Base-by-base conservation (phyloP, 2,113 vertebrate species). In the Mohoua ochrocephala region DNA sequence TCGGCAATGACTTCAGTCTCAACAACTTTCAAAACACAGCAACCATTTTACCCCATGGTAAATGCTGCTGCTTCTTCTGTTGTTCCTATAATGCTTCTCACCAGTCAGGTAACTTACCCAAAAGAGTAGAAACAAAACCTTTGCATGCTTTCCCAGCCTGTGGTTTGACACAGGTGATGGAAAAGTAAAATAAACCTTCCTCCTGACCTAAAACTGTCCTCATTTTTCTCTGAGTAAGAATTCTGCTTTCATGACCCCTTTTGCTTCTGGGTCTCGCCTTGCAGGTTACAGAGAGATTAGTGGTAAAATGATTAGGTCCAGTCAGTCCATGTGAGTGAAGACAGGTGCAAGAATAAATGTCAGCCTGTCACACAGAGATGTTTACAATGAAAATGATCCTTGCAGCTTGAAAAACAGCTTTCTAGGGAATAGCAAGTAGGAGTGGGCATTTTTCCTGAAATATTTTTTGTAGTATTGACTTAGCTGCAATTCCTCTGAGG, bases 271-370 rank as follows among this genome's bases (percentile, higher is more conserved):
- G 64, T 92, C 70, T 92, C 31, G 3, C 47, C n/a, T 94, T 7
- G 6, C 83, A 91, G 52, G 78, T 93, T 84, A 31, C 39, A 56
- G 54, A 54, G 74, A 91, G 83, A 86, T 93, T 76, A 89, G 75
- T 63, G 53, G n/a, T 87, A 57, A 96, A 94, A 95, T 82, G 6
- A 89, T 89, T 91, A 92, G 56, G 77, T 84, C 65, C 64, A 41
- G 41, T 52, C 56, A 84, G 35, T 91, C 83, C 52, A 39, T 31
- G 45, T 77, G 80, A 92, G 47, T 82, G 45, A 84, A 86, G 76
- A 59, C 16, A 92, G 79, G 56, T 95, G 39, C 56, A 84, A 71
- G 57, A 81, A 67, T 89, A 78, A 94, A 87, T 68, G 69, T 87
- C 93, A 95, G 31, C 65, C 60, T 92, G 57, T 92, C 77, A 82